Evolutionary conservation across 2,888 invertebrate species (phyloP).

Genomic region (Eristalis pertinax): DNA sequence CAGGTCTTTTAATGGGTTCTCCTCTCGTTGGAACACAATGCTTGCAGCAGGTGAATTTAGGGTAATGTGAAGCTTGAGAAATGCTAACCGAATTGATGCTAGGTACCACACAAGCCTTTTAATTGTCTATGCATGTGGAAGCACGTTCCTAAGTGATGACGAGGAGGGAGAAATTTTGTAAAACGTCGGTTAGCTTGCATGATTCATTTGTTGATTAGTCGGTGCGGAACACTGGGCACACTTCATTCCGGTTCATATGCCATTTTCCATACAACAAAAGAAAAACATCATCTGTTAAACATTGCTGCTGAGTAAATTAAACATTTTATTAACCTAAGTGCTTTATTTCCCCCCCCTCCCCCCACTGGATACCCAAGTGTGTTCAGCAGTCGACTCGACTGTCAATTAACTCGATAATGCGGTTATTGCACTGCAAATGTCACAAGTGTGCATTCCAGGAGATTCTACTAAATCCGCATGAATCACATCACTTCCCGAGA

Average conservation of each 20-base stretch:
- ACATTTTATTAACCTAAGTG: not conserved
- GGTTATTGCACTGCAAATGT: slow-evolving; percentile 62
- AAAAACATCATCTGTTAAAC: not conserved
- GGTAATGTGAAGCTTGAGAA: slow-evolving; percentile 55
- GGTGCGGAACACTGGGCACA: too few species aligned
- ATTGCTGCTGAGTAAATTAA: not conserved
- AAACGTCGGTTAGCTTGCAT: not conserved
- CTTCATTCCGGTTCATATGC: too few species aligned
- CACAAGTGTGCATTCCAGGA: slow-evolving; percentile 54
- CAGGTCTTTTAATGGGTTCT: slow-evolving; percentile 6
- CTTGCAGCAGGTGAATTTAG: slow-evolving; percentile 66
- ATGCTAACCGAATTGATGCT: slow-evolving; percentile 17
- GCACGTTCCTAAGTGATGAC: not conserved
- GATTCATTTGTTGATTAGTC: too few species aligned
- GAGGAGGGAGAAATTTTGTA: not conserved
- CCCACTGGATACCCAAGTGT: too few species aligned
- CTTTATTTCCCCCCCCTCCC: not conserved
- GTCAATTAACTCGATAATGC: slow-evolving; percentile 65
- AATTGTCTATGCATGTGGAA: not conserved
- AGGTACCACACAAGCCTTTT: not conserved
- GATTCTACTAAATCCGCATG: slow-evolving; percentile 56
- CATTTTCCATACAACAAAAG: too few species aligned
- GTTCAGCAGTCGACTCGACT: slow-evolving; percentile 36
- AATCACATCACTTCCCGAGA: slow-evolving; percentile 35
- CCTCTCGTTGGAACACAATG: slow-evolving; percentile 13